Evolutionary conservation across 2,113 vertebrate genomes (phyloP).

Genomic region (Oncorhynchus tshawytscha): DNA sequence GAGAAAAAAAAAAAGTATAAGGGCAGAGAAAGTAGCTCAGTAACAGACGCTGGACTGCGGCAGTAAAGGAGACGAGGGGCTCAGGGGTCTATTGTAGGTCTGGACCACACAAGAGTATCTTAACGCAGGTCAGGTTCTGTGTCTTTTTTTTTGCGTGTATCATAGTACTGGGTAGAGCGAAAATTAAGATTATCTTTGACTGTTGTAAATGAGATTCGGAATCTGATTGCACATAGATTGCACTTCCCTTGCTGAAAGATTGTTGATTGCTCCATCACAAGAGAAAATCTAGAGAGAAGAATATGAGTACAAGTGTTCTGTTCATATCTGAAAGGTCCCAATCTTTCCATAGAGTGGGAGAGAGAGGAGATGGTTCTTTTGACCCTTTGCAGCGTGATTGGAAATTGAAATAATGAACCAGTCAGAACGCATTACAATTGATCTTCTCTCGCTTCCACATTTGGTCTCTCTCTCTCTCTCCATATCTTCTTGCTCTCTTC

Average conservation of each 20-base stretch:
- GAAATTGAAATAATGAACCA: conserved; percentile 57
- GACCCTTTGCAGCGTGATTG: conserved; percentile 13
- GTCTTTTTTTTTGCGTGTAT: too few relatives aligned
- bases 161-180: neutral
- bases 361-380: neutral
- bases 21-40: neutral
- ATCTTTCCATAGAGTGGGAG: neutral
- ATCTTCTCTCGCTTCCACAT: conserved; percentile 2
- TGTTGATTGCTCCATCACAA: neutral
- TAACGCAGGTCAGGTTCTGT: neutral
- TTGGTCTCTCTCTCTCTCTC: too few relatives aligned
- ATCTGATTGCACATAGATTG: neutral
- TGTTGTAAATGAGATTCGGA: neutral
- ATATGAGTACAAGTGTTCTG: neutral
- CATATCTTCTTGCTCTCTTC: neutral
- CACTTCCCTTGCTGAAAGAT: neutral
- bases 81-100: neutral
- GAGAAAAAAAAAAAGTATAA: too few relatives aligned
- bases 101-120: neutral
- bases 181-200: neutral
- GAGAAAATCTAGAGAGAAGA: neutral
- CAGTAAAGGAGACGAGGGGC: neutral
- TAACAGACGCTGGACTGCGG: neutral
- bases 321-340: neutral
- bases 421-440: conserved; percentile 34